Evolutionary conservation across 2,113 vertebrate genomes (phyloP), one percentile per base, ranked within the genome.

Genomic region (Pachypanchax playfairii): DNA sequence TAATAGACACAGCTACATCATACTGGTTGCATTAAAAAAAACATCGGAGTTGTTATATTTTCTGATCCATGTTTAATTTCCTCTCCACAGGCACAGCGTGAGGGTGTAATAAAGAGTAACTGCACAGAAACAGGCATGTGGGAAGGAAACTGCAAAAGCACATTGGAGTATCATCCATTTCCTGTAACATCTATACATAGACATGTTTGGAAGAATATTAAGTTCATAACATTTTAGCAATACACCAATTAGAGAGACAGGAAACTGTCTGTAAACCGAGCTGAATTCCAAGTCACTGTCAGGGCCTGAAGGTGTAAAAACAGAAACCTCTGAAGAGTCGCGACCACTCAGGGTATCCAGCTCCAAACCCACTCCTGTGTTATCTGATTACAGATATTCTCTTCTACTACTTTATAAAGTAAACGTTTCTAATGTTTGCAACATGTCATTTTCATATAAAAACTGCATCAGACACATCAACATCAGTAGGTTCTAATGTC

Each of bases 61-160:
- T n/a, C n/a, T n/a, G n/a, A n/a, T 1, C 39, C 6, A 36, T 5
- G 5, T 61, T n/a, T 48, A 15, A 43, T 61, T 55, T 26, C 41
- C 24, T 67, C 4, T 46, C 35, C 50, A 50, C 73, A 91, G 89
- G 80, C 47, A 75, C 82, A 9, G 79, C 78, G 50, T 90, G 75
- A 89, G 29, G 24, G 42, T 52, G 21, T 4, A 13, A 13, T 28
- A 18, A 42, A 47, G 58, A 18, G 53, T 36, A 21, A 4, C 43
- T 26, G 15, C 63, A 65, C 24, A 67, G 21, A 38, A 67, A 44
- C 26, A 38, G 38, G 31, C 26, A 49, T 17, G 22, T 39, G 33
- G 53, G 28, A 73, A 47, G 22, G 42, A 25, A 49, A 65, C 41
- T n/a, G 35, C 11, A 20, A 47, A 26, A 24, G 36, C 12, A 24